Evolutionary conservation across 2,888 invertebrate species (phyloP).

Genomic region (Azorinus chamasolen): DNA sequence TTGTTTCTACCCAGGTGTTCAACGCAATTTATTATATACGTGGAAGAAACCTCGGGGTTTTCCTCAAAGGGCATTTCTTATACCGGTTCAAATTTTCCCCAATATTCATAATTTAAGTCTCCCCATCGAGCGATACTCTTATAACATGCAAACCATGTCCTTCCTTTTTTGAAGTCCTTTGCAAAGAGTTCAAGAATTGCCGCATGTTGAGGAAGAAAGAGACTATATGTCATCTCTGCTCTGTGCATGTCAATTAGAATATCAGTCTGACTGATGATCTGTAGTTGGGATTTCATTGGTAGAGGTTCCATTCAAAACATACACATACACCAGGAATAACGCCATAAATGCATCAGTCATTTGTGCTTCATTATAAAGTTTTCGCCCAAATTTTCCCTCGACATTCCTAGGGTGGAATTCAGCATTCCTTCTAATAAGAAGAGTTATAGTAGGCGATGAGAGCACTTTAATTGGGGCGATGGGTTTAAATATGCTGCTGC

Average conservation of each 20-base stretch:
- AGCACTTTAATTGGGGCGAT: conserved; percentile 59
- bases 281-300: conserved; percentile 74
- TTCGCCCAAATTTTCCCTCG: conserved; percentile 74
- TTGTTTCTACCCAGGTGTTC: too few species aligned
- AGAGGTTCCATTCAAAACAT: conserved; percentile 75
- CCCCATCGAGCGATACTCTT: conserved; percentile 78
- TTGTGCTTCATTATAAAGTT: conserved; percentile 79
- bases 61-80: conserved; percentile 56
- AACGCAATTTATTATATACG: too few species aligned
- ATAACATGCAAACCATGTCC: conserved; percentile 71
- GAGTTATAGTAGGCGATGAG: conserved; percentile 63
- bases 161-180: conserved; percentile 62
- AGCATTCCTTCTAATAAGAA: conserved; percentile 78
- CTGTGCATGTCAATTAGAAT: conserved; percentile 83
- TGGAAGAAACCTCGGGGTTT: too few species aligned
- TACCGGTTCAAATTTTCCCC: conserved; percentile 70
- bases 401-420: conserved; percentile 82
- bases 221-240: conserved; percentile 80
- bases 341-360: conserved; percentile 56
- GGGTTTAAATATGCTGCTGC: conserved; percentile 47
- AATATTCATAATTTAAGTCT: conserved; percentile 75
- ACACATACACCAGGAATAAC: conserved; percentile 60
- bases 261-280: conserved; percentile 74
- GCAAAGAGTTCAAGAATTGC: conserved; percentile 79
- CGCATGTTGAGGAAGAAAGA: conserved; percentile 76